A percentile compares a stretch with the other conserved stretches of the same genome.
These are phyloP conservation scores for Caenorhabditis sp. DNA, from an alignment of 2,888 invertebrate genomes.

Conservation along the genomic window DNA sequence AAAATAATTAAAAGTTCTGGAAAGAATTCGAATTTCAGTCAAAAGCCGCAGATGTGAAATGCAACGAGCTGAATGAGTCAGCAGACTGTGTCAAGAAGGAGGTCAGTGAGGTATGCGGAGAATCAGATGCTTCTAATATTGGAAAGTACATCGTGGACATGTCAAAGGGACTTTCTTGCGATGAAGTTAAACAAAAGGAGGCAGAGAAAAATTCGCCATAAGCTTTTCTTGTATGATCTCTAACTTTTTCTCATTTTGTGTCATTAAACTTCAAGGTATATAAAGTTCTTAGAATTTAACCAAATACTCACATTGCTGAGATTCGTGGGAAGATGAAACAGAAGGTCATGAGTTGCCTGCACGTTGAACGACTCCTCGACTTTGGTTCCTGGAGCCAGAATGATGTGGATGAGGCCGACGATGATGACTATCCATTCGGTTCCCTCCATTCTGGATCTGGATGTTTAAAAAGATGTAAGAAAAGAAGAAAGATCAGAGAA, in stretches of 20 bases:
- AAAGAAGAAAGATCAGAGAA: background rate
- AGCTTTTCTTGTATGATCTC: background rate
- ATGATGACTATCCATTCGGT: constrained; percentile 79
- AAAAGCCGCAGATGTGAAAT: constrained; percentile 33
- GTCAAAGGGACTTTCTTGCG: constrained; percentile 49
- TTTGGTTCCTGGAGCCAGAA: constrained; percentile 85
- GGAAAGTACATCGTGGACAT: constrained; percentile 34
- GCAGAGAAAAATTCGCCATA: constrained; percentile 8
- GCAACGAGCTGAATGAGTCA: constrained; percentile 29
- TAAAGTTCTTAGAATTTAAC: background rate
- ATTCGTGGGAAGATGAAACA: constrained; percentile 88
- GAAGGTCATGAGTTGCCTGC: constrained; percentile 97
- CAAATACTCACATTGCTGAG: constrained; percentile 48
- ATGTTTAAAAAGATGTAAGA: background rate
- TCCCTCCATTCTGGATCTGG: constrained; percentile 52
- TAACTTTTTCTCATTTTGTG: background rate
- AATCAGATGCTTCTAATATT: constrained; percentile 32
- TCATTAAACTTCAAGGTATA: no score
- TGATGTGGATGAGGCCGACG: constrained; percentile 72
- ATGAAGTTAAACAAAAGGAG: constrained; percentile 22
- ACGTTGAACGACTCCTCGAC: constrained; percentile 99
- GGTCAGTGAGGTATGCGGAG: constrained; percentile 40
- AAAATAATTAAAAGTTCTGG: background rate
- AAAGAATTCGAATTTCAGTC: constrained; percentile 12
- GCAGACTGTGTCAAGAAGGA: constrained; percentile 39